Percentiles rank a stretch among this genome's conserved stretches.
phyloP scores from a whole-genome alignment of 30 jellyfish, hydroid and myxozoan species.

The Hydra vulgaris region DNA sequence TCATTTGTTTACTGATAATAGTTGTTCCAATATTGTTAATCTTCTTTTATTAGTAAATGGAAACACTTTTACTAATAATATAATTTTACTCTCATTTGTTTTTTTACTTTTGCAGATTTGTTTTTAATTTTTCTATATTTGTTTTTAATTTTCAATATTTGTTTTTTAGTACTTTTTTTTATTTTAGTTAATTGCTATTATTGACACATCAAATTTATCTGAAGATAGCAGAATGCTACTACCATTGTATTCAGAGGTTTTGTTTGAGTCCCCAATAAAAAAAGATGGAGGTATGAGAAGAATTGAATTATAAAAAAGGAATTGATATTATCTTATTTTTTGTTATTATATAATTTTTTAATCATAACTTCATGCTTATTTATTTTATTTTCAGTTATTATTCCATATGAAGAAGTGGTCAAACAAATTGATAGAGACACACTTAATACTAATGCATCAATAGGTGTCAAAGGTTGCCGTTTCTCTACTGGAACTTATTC shows the following conservation, averaged over 20 bases:
- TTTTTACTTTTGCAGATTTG: no score
- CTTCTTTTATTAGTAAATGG: no score
- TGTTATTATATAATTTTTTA: neutral
- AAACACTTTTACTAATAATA: no score
- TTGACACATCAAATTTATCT: slow-evolving; percentile 60
- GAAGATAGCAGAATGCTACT: slow-evolving; percentile 53
- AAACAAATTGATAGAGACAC: slow-evolving; percentile 91
- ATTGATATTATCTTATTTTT: neutral
- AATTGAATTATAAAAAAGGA: neutral
- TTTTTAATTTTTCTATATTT: no score
- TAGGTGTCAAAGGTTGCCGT: slow-evolving; percentile 82
- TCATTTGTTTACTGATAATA: no score
- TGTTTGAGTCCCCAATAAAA: slow-evolving; percentile 85
- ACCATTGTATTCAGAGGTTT: slow-evolving; percentile 68
- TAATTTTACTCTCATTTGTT: no score
- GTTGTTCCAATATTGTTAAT: no score
- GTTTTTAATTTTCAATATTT: no score
- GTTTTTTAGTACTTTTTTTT: neutral
- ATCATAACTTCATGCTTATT: neutral
- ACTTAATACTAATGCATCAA: slow-evolving; percentile 46
- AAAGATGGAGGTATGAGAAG: slow-evolving; percentile 66
- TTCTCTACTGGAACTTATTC: slow-evolving; percentile 72
- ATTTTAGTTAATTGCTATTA: slow-evolving; percentile 21
- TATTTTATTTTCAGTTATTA: slow-evolving; percentile 50
- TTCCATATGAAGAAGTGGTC: slow-evolving; percentile 86